A percentile compares a stretch with the other conserved stretches of the same genome.
Conservation (phyloP, 1,140 invertebrate genomes). For the Neodiprion virginianus region DNA sequence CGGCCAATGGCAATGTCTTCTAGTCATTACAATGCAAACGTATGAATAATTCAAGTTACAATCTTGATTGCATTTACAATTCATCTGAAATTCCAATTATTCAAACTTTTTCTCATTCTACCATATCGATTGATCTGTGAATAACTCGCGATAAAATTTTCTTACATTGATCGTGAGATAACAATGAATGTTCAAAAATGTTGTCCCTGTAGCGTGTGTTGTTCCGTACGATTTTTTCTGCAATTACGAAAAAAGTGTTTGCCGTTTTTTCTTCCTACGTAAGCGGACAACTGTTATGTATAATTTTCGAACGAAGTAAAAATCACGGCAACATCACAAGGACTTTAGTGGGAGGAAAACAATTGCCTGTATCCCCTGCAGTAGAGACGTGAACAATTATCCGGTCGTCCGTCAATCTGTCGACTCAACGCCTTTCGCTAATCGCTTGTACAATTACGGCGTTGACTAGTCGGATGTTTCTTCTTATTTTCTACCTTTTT, state of each 20-base stretch:
- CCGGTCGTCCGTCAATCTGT: conserved; percentile 1
- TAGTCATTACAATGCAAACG: not conserved
- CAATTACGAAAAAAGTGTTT: not conserved
- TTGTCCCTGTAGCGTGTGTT: too few relatives aligned
- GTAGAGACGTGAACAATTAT: not conserved
- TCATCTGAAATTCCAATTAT: too few relatives aligned
- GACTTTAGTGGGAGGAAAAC: not conserved
- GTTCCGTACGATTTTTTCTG: not conserved
- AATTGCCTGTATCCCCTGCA: not conserved
- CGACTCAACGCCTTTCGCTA: not conserved
- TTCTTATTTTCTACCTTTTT: not conserved
- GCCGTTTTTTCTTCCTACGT: not conserved
- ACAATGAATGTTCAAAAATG: too few relatives aligned
- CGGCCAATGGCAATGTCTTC: not conserved
- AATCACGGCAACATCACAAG: not conserved
- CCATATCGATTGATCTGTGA: too few relatives aligned
- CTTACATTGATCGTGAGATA: too few relatives aligned
- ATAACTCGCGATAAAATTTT: too few relatives aligned
- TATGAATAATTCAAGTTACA: not conserved
- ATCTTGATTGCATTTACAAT: too few relatives aligned
- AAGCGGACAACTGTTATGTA: not conserved
- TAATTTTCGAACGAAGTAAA: not conserved
- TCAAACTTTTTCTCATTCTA: too few relatives aligned
- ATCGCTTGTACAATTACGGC: not conserved
- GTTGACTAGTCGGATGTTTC: not conserved